These are phyloP conservation scores for Xestia xanthographa DNA, from an alignment of 2,888 invertebrate genomes.

Conservation along the genomic window DNA sequence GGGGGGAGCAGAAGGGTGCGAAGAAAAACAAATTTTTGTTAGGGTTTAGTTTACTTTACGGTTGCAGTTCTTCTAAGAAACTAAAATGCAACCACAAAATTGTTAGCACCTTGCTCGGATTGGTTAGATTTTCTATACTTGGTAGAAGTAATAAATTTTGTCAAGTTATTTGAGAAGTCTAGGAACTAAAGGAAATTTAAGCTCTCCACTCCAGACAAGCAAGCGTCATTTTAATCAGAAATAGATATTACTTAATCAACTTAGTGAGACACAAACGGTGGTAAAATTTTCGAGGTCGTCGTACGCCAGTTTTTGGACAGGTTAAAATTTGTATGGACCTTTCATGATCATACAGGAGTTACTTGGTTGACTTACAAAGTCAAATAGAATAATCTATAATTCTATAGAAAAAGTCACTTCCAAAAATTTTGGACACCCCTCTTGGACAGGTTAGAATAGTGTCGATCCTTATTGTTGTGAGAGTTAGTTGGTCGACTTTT, in stretches of 20 bases:
- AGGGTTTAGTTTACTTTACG: background rate
- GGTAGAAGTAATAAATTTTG: background rate
- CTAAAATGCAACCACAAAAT: background rate
- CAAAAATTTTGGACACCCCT: too few species aligned
- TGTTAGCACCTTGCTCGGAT: background rate
- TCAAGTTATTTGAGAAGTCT: background rate
- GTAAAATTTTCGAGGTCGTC: too few species aligned
- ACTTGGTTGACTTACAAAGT: too few species aligned
- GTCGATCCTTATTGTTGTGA: background rate
- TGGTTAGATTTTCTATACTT: background rate
- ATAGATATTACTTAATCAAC: background rate
- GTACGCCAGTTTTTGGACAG: too few species aligned
- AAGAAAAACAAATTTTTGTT: background rate
- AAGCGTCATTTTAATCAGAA: background rate
- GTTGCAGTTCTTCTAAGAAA: background rate
- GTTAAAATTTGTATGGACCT: too few species aligned
- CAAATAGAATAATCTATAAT: too few species aligned
- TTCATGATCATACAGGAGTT: background rate
- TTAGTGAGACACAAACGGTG: background rate
- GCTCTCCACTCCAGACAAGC: background rate
- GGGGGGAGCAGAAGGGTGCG: background rate
- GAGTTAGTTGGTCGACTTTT: background rate
- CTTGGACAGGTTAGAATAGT: background rate
- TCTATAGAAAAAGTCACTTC: too few species aligned
- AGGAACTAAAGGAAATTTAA: background rate